A percentile compares a stretch with the other conserved stretches of the same genome.
Conservation (phyloP, 2,113 vertebrate genomes). For the Dromas ardeola region DNA sequence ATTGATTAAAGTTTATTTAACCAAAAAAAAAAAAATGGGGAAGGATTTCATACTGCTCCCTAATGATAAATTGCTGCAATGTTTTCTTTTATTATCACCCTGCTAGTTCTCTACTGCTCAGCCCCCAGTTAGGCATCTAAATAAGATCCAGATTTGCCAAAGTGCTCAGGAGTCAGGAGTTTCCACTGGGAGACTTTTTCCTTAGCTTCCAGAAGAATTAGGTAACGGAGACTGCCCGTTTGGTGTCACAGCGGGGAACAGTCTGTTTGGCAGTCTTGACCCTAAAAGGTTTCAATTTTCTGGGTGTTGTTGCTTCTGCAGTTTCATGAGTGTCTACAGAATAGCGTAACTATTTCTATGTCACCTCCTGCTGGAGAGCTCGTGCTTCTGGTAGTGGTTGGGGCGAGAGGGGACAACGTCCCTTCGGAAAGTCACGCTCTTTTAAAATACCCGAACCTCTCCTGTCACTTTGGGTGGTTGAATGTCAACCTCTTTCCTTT, state of each 20-base stretch:
- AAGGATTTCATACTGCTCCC: neutral
- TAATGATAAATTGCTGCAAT: conserved; percentile 24
- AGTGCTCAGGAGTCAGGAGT: conserved; percentile 12
- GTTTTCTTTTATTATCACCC: conserved; percentile 56
- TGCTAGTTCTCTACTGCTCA: conserved; percentile 10
- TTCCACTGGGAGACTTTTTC: neutral
- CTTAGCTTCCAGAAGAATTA: conserved; percentile 51
- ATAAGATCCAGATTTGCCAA: conserved; percentile 58
- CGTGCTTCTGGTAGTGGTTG: neutral
- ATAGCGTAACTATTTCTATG: neutral
- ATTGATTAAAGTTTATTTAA: neutral
- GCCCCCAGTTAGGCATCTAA: conserved; percentile 19
- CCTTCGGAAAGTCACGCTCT: neutral
- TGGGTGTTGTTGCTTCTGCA: neutral
- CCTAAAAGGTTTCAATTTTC: conserved; percentile 33
- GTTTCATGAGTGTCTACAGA: neutral
- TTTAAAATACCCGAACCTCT: neutral
- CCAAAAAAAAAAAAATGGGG: neutral
- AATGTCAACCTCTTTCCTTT: neutral
- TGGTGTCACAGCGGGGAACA: neutral
- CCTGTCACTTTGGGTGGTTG: accelerated
- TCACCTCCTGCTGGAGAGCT: neutral
- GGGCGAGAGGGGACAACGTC: accelerated
- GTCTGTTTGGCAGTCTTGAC: conserved; percentile 8
- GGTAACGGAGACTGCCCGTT: neutral